Percentiles rank a stretch among this genome's conserved stretches.
Evolutionary conservation across 2,888 invertebrate genomes (phyloP).

Genomic region (Clivina fossor): DNA sequence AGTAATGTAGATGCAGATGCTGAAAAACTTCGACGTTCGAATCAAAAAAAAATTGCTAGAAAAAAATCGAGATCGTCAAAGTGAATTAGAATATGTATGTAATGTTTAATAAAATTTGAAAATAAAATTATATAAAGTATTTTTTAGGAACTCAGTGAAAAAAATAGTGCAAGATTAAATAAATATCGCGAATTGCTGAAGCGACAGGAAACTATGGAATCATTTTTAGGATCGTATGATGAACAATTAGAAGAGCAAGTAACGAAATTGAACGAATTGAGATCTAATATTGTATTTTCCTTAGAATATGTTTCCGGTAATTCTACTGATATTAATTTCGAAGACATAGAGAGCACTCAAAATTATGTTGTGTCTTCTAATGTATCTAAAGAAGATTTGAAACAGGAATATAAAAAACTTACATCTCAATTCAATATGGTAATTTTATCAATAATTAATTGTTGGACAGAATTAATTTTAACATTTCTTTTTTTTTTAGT

Average conservation of each 20-base stretch:
- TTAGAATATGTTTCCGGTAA: conserved; percentile 39
- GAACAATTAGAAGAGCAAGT: conserved; percentile 16
- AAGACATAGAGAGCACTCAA: conserved; percentile 39
- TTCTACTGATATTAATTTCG: conserved; percentile 39
- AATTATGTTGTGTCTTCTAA: conserved; percentile 34
- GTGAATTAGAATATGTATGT: conserved; percentile 32
- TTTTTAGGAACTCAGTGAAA: conserved; percentile 28
- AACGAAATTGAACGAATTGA: conserved; percentile 11
- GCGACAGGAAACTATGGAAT: conserved; percentile 31
- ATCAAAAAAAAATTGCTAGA: conserved; percentile 35
- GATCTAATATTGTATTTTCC: conserved; percentile 32
- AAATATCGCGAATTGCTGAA: conserved; percentile 29
- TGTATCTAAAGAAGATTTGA: conserved; percentile 23
- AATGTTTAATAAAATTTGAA: too few species aligned
- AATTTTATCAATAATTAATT: too few species aligned
- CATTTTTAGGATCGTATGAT: conserved; percentile 16
- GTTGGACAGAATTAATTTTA: too few species aligned
- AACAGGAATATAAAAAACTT: conserved; percentile 28
- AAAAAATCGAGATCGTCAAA: conserved; percentile 18
- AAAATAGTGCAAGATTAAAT: conserved; percentile 28
- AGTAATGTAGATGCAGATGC: conserved; percentile 36
- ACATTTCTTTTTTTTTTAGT: too few species aligned
- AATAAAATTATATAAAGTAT: neutral
- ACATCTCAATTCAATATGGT: conserved; percentile 19
- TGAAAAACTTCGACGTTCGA: conserved; percentile 28